Percentiles rank a stretch among this genome's conserved stretches.
These are phyloP conservation scores for Sarotherodon lohbergeri DNA, from an alignment of 2,113 vertebrate genomes.

Conservation along the genomic window DNA sequence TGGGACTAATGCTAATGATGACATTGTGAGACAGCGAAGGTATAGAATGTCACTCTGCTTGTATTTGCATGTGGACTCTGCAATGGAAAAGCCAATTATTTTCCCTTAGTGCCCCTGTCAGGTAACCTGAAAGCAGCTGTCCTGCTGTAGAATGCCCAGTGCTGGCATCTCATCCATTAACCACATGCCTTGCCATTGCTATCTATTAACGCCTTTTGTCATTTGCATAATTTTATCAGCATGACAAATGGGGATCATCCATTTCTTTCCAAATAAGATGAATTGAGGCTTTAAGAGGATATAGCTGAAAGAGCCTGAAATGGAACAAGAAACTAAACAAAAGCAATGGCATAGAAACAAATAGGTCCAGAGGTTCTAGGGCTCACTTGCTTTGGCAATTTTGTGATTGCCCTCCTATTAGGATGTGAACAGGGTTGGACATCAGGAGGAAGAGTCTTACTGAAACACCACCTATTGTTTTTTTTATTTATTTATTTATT, in stretches of 20 bases:
- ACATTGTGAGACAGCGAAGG: slow-evolving; percentile 40
- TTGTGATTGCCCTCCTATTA: slow-evolving; percentile 29
- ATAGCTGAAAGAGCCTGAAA: slow-evolving; percentile 16
- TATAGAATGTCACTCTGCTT: slow-evolving; percentile 45
- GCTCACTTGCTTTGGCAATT: slow-evolving; percentile 9
- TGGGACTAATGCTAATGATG: slow-evolving; percentile 62
- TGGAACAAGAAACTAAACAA: slow-evolving; percentile 44
- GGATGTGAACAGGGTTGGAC: slow-evolving; percentile 25
- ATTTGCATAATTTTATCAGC: slow-evolving; percentile 78
- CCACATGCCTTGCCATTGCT: slow-evolving; percentile 52
- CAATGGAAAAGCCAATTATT: slow-evolving; percentile 74
- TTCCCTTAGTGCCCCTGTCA: slow-evolving; percentile 74
- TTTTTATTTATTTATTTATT: not conserved
- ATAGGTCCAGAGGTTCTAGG: slow-evolving; percentile 23
- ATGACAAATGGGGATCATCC: slow-evolving; percentile 72
- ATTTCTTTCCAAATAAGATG: slow-evolving; percentile 66
- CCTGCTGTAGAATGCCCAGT: slow-evolving; percentile 58
- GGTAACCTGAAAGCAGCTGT: slow-evolving; percentile 71
- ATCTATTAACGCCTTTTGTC: slow-evolving; percentile 72
- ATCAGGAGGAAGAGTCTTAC: slow-evolving; percentile 12
- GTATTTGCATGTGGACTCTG: slow-evolving; percentile 63
- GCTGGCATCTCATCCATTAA: slow-evolving; percentile 72
- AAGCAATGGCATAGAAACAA: slow-evolving; percentile 44
- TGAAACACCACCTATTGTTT: slow-evolving; percentile 23
- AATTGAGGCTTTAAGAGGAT: slow-evolving; percentile 64